Percentiles rank a stretch among this genome's conserved stretches.
Evolutionary conservation across 2,888 invertebrate genomes (phyloP).

Genomic region (Sminthurides aquaticus): DNA sequence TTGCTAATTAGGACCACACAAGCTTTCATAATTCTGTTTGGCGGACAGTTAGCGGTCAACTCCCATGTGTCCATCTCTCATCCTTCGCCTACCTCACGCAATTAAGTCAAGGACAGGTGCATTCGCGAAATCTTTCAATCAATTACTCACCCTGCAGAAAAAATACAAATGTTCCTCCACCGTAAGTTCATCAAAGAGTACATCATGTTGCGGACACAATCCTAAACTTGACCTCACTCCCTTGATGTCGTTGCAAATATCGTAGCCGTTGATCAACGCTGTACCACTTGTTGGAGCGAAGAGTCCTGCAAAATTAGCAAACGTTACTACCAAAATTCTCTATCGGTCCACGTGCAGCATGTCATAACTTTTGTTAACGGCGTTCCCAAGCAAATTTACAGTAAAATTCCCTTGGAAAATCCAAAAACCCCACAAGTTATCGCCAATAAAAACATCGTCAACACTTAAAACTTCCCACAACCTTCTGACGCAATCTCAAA

Average conservation of each 20-base stretch:
- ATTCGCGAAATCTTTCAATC: too few species aligned
- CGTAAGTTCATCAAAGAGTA: conserved; percentile 73
- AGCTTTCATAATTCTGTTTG: too few species aligned
- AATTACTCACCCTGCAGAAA: conserved; percentile 61
- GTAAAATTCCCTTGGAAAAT: neutral
- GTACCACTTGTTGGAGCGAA: conserved; percentile 62
- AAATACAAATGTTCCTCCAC: conserved; percentile 74
- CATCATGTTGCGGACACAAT: conserved; percentile 83
- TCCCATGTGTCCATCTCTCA: too few species aligned
- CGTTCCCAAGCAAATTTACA: too few species aligned
- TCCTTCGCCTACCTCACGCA: too few species aligned
- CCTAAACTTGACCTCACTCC: conserved; percentile 68
- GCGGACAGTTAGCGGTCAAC: too few species aligned
- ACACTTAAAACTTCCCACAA: neutral
- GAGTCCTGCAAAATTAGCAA: conserved; percentile 59
- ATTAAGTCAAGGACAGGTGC: too few species aligned
- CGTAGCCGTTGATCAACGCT: conserved; percentile 64
- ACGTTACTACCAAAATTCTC: neutral
- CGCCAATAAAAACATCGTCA: neutral
- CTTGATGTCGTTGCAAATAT: conserved; percentile 59
- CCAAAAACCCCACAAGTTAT: neutral
- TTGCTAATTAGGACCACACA: too few species aligned
- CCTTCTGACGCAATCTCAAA: too few species aligned
- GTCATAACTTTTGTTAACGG: too few species aligned
- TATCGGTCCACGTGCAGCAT: neutral